Evolutionary conservation across 1,140 invertebrate species (phyloP).

Genomic region (Cydia amplana): DNA sequence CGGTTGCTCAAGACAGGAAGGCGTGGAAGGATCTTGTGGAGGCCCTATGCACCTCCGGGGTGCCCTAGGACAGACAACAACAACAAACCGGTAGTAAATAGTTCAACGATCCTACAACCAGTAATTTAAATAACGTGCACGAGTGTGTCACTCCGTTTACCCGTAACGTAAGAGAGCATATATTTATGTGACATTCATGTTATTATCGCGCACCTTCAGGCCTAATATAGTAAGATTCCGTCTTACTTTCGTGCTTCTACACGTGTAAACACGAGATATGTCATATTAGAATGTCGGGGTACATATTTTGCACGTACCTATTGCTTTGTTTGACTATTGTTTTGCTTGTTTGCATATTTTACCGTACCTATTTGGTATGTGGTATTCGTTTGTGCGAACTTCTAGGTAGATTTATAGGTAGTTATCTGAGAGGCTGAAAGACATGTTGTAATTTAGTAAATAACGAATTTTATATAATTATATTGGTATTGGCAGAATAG

Average conservation of each 20-base stretch:
- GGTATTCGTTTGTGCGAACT: background rate
- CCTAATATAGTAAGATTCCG: background rate
- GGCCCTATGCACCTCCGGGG: too few species aligned
- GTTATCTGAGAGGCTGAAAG: background rate
- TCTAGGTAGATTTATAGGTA: too few species aligned
- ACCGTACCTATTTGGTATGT: background rate
- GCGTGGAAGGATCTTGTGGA: too few species aligned
- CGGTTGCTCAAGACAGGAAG: too few species aligned
- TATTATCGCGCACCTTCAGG: background rate
- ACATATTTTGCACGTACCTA: background rate
- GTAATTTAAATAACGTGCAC: too few species aligned
- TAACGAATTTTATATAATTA: too few species aligned
- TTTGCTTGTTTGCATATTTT: too few species aligned
- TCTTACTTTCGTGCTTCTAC: conserved; percentile 7
- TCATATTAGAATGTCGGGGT: conserved; percentile 5
- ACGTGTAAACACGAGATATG: conserved; percentile 14
- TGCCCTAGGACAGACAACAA: too few species aligned
- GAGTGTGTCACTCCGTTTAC: background rate
- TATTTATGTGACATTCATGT: conserved; percentile 8
- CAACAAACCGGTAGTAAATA: too few species aligned
- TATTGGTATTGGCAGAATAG: too few species aligned
- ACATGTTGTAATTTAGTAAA: background rate
- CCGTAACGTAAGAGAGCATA: background rate
- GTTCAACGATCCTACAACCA: too few species aligned
- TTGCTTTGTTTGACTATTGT: too few species aligned